A percentile compares a stretch with the other conserved stretches of the same genome.
These are phyloP conservation scores for Euwallacea similis DNA, from an alignment of 1,140 invertebrate genomes.

Conservation along the genomic window DNA sequence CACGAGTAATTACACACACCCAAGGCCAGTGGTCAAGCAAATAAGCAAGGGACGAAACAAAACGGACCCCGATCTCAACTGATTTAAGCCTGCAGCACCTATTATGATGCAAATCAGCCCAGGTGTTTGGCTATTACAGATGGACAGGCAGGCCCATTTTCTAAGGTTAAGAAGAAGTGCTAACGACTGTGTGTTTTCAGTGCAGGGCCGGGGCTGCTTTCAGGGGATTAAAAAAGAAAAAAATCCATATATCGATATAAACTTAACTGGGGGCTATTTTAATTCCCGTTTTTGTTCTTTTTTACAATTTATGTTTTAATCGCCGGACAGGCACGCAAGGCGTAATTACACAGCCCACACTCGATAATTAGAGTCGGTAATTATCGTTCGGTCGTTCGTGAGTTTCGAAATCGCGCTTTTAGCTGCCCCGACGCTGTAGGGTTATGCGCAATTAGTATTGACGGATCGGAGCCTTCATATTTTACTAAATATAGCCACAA, in stretches of 20 bases:
- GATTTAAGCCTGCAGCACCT: background rate
- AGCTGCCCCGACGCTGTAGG: too few relatives aligned
- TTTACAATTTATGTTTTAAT: too few relatives aligned
- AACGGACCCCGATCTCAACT: constrained; percentile 1
- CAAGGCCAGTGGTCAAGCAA: background rate
- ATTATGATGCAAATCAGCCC: constrained; percentile 5
- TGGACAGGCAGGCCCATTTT: background rate
- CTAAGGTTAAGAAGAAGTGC: background rate
- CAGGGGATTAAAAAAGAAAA: background rate
- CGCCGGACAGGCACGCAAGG: too few relatives aligned
- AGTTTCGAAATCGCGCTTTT: too few relatives aligned
- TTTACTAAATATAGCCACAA: too few relatives aligned
- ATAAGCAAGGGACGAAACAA: background rate
- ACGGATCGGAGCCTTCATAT: too few relatives aligned
- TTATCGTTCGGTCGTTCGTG: too few relatives aligned
- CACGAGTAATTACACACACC: background rate
- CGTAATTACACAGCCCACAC: background rate
- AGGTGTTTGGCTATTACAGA: background rate
- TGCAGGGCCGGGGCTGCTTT: background rate
- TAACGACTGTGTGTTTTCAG: constrained; percentile 1
- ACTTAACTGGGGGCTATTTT: background rate
- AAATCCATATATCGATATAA: background rate
- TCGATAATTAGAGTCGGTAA: background rate
- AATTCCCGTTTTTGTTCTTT: background rate
- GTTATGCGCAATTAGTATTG: too few relatives aligned